Base-by-base conservation (phyloP, 2,888 invertebrate species). In the Lottia scabra region DNA sequence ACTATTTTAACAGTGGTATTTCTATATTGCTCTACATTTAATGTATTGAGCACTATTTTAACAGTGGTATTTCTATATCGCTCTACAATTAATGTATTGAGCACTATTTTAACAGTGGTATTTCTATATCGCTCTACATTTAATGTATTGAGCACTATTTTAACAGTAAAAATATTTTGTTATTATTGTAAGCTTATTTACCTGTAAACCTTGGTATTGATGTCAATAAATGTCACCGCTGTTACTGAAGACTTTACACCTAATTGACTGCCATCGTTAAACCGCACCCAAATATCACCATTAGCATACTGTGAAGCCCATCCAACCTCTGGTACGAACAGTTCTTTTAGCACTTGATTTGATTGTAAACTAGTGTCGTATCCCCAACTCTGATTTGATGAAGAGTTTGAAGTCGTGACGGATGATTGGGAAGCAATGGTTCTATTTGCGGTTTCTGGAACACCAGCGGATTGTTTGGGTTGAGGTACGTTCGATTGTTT, bases 221-320 rank as follows among this genome's bases (percentile, higher is more conserved):
- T 73, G 69, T 87, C 86, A 10, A 85, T 83, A 80, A 83, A 89
- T 46, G 84, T 84, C 63, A 90, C 84, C 46, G 84, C 82, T 43
- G 87, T 85, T n/a, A 86, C 84, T 27, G 85, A 78, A 4, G 89
- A 85, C 67, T 87, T 85, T 13, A 90, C 84, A 10, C 85, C 83
- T 23, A 90, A 77, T 68, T 87, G 84, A 79, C 90, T 90, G 16
- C 91, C 91, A 82, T 92, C 92, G 56, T 87, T 89, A 79, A 91
- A 92, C 75, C 91, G 89, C 12, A 92, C 89, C 81, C 90, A 89
- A 64, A 92, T 89, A 75, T 91, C 90, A 43, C 92, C 92, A 75
- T 90, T 91, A 1, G 90, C 85, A 71, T 88, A 82, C 87, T 90
- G 90, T 46, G 88, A 89, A 6, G 91, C 91, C 72, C 89, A 87